Percentiles rank a stretch among this genome's conserved stretches.
phyloP scores from a whole-genome alignment of 2,888 invertebrate species.

The Calameuta filiformis region DNA sequence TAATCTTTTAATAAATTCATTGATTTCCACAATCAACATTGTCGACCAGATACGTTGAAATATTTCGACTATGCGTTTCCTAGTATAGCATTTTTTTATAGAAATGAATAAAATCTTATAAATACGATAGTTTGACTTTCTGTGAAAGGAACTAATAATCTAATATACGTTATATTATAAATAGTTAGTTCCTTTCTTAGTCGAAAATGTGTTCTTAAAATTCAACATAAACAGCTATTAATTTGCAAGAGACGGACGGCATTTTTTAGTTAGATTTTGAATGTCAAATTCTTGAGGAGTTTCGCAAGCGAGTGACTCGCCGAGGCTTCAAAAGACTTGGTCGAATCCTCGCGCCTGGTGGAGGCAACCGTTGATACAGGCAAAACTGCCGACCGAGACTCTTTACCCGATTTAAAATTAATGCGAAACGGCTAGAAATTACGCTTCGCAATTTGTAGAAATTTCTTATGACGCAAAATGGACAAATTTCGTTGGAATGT shows the following conservation, averaged over 20 bases:
- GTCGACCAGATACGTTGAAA: neutral
- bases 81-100: conserved; percentile 1
- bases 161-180: neutral
- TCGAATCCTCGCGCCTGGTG: no score
- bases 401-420: neutral
- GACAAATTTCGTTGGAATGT: conserved; percentile 21
- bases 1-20: no score
- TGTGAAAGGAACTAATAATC: conserved; percentile 5
- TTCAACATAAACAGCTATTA: neutral
- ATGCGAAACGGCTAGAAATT: conserved; percentile 23
- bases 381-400: neutral
- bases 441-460: conserved; percentile 22
- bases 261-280: neutral
- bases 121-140: neutral
- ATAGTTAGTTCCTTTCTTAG: conserved; percentile 5
- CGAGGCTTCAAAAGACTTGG: neutral
- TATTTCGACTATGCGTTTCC: neutral
- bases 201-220: neutral
- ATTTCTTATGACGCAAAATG: conserved; percentile 28
- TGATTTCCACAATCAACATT: no score
- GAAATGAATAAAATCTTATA: neutral
- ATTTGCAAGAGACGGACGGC: neutral
- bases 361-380: neutral
- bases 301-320: neutral
- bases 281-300: conserved; percentile 4